Conservation (phyloP, 2,113 vertebrate genomes). For the Cyanoderma ruficeps region DNA sequence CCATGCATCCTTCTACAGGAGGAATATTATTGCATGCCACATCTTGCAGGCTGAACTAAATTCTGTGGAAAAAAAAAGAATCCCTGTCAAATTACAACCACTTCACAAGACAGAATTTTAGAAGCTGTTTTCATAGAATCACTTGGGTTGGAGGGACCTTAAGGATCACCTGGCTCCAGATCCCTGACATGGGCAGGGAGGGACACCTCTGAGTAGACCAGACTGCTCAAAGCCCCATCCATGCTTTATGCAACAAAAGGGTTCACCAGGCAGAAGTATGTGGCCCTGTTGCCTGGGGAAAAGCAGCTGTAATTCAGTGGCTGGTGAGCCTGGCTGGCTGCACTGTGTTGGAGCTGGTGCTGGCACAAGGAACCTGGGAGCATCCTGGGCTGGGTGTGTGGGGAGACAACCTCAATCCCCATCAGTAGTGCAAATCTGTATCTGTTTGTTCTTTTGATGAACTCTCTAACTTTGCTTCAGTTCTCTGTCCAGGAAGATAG, state of each 20-base stretch:
- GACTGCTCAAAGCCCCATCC: neutral
- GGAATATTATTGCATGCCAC: neutral
- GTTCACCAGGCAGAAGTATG: neutral
- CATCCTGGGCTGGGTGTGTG: accelerated
- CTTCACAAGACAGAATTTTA: neutral
- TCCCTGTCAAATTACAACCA: neutral
- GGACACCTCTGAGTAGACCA: neutral
- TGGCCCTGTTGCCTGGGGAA: neutral
- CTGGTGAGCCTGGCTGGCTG: neutral
- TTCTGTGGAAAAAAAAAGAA: neutral
- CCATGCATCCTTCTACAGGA: neutral
- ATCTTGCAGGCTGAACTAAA: neutral
- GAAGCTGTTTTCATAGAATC: neutral
- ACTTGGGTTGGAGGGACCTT: neutral
- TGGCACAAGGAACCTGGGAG: neutral
- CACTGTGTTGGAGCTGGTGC: neutral
- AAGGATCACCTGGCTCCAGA: neutral
- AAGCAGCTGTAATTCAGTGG: neutral
- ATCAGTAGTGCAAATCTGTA: neutral
- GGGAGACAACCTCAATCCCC: neutral
- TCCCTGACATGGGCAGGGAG: neutral
- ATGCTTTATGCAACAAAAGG: neutral
- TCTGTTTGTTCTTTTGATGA: neutral
- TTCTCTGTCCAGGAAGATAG: neutral
- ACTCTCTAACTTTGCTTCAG: neutral